phyloP scores from a whole-genome alignment of 2,797 vertebrate genomes.

The Netta rufina region DNA sequence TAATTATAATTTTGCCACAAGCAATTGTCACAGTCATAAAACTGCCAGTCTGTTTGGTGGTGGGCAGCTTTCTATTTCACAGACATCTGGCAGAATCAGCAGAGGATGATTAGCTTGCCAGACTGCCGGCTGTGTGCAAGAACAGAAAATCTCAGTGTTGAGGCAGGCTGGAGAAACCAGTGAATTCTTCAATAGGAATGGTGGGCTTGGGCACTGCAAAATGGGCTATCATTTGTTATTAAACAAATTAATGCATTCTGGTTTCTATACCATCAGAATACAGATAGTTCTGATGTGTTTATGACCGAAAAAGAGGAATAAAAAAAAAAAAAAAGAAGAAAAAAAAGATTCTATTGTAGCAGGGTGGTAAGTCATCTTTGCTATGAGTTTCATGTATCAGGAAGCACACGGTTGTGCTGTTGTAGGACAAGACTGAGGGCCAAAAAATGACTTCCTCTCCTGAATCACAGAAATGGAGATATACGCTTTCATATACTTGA shows the following conservation, averaged over 20 bases:
- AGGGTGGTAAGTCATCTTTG: background rate
- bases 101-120: conserved; percentile 55
- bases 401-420: background rate
- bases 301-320: background rate
- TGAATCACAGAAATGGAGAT: background rate
- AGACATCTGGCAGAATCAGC: conserved; percentile 59
- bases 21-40: conserved; percentile 63
- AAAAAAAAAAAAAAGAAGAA: too few species aligned
- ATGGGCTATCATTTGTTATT: background rate
- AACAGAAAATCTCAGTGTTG: background rate
- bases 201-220: background rate
- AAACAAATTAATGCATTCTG: background rate
- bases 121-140: conserved; percentile 33
- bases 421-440: background rate
- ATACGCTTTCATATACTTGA: background rate
- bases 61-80: conserved; percentile 65
- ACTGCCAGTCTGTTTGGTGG: conserved; percentile 47
- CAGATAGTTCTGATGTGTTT: conserved; percentile 11
- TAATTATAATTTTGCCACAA: conserved; percentile 74
- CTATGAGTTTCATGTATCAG: background rate
- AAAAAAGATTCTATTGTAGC: background rate
- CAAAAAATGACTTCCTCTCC: background rate
- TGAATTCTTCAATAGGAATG: conserved; percentile 11
- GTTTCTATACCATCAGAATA: background rate
- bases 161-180: conserved; percentile 22